Conservation (phyloP, 1,140 invertebrate genomes). For the Panonychus citri region DNA sequence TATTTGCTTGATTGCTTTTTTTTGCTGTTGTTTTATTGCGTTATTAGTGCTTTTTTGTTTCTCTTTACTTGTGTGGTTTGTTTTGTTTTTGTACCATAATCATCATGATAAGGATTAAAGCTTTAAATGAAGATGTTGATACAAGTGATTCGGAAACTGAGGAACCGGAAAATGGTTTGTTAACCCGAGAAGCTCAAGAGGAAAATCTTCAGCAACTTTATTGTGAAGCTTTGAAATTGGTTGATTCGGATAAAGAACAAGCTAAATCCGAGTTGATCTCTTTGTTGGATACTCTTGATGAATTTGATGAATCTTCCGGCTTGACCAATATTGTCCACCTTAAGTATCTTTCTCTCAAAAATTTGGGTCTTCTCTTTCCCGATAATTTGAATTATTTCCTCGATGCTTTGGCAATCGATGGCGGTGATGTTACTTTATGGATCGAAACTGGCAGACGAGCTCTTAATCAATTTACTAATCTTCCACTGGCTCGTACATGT, state of each 20-base stretch:
- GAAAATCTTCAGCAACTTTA: conserved; percentile 7
- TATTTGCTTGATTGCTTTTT: too few relatives aligned
- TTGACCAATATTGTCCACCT: not conserved
- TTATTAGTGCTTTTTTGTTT: not conserved
- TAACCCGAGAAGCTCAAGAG: conserved; percentile 11
- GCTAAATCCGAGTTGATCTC: conserved; percentile 4
- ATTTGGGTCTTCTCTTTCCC: conserved; percentile 7
- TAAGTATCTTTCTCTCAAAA: conserved; percentile 6
- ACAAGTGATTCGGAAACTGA: not conserved
- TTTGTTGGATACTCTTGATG: not conserved
- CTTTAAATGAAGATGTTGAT: conserved; percentile 7
- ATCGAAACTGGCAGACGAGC: conserved; percentile 6
- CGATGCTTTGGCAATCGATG: conserved; percentile 9
- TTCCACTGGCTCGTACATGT: conserved; percentile 7
- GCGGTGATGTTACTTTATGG: conserved; percentile 9
- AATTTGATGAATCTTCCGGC: conserved; percentile 2
- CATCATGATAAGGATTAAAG: conserved; percentile 9
- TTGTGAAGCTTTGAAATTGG: conserved; percentile 2
- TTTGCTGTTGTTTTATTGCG: too few relatives aligned
- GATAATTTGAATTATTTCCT: conserved; percentile 6
- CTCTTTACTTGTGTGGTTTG: not conserved
- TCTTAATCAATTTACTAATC: not conserved
- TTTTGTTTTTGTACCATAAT: not conserved
- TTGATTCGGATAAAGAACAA: not conserved
- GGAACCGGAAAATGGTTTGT: not conserved